Evolutionary conservation across 2,797 vertebrate species (phyloP).

Genomic region (Neosalanx taihuensis): DNA sequence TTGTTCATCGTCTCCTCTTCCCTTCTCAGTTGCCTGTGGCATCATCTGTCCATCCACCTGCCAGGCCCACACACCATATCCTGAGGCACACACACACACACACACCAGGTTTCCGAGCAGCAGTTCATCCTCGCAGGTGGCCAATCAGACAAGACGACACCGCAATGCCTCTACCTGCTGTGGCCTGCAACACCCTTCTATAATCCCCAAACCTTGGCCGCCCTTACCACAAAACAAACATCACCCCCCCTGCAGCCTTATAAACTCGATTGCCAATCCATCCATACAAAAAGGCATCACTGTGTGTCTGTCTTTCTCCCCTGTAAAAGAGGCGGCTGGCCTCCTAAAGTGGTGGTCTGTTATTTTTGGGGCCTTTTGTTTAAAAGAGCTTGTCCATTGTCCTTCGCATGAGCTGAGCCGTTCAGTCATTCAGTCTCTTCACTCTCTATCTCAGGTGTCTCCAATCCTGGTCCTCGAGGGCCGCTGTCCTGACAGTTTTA

Average conservation of each 20-base stretch:
- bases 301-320: not conserved
- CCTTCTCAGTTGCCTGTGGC: too few species aligned
- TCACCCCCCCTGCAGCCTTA: slow-evolving; percentile 47
- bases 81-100: too few species aligned
- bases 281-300: slow-evolving; percentile 9
- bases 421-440: not conserved
- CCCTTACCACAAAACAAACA: too few species aligned
- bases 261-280: slow-evolving; percentile 26
- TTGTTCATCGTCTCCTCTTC: too few species aligned
- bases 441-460: not conserved
- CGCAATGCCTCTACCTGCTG: slow-evolving; percentile 72
- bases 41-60: too few species aligned
- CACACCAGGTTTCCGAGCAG: slow-evolving; percentile 4
- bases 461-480: too few species aligned
- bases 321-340: slow-evolving; percentile 1
- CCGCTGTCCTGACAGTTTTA: too few species aligned
- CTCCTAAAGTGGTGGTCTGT: slow-evolving; percentile 23
- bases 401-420: slow-evolving; percentile 21
- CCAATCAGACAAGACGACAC: slow-evolving; percentile 50
- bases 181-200: slow-evolving; percentile 61
- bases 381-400: slow-evolving; percentile 9
- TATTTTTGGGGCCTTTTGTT: slow-evolving; percentile 3
- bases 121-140: too few species aligned
- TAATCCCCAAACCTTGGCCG: slow-evolving; percentile 49
- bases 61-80: too few species aligned